A percentile compares a stretch with the other conserved stretches of the same genome.
Conservation (phyloP, 64 coral and sea anemone genomes). For the Acropora tenuis region DNA sequence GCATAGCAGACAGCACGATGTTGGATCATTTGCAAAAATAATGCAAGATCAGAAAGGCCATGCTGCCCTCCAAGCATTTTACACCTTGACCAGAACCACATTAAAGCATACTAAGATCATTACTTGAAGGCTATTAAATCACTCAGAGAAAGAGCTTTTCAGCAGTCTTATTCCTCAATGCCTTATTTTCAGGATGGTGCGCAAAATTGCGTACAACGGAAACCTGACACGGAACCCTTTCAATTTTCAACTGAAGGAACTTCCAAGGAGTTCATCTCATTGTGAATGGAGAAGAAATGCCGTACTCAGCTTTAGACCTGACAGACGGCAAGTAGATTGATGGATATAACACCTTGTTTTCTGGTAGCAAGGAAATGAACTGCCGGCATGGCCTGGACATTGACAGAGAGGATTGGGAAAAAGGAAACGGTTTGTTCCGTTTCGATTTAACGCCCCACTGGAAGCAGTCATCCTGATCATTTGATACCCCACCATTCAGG, state of each 20-base stretch:
- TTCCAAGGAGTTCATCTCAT: neutral
- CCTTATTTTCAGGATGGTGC: conserved; percentile 11
- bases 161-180: conserved; percentile 26
- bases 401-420: neutral
- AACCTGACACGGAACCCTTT: conserved; percentile 19
- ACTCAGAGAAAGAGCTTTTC: neutral
- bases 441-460: conserved; percentile 27
- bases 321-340: conserved; percentile 27
- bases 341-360: conserved; percentile 36
- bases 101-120: neutral
- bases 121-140: neutral
- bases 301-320: neutral
- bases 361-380: conserved; percentile 20
- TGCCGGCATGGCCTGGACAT: neutral
- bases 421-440: neutral
- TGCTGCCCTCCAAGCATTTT: neutral
- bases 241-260: conserved; percentile 21
- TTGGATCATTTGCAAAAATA: neutral
- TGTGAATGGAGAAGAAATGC: conserved; percentile 33
- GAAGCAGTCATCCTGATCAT: conserved; percentile 24
- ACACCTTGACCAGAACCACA: neutral
- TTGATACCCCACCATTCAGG: neutral
- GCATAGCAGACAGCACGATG: neutral
- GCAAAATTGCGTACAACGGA: conserved; percentile 11
- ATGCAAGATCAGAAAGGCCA: neutral